Percentiles rank a stretch among this genome's conserved stretches.
Evolutionary conservation across 2,113 vertebrate genomes (phyloP).

Genomic region (Rallus limicola): DNA sequence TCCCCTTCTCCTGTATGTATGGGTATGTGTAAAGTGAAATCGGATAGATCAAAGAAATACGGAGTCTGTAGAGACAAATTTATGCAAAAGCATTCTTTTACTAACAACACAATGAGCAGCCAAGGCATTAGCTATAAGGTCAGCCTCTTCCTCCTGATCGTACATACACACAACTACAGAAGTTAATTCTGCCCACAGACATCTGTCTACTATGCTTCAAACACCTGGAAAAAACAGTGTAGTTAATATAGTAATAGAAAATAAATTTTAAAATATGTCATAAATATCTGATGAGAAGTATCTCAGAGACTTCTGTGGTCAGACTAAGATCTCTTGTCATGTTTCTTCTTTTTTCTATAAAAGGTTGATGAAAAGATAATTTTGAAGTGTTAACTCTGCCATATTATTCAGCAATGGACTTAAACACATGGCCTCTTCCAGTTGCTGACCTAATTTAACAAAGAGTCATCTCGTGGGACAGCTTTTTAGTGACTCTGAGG

Average conservation of each 20-base stretch:
- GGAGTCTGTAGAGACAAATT: neutral
- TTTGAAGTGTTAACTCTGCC: neutral
- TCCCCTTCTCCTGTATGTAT: neutral
- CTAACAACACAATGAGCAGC: neutral
- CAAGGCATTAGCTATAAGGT: neutral
- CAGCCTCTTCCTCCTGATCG: neutral
- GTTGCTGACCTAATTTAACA: conserved; percentile 65
- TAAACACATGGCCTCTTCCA: neutral
- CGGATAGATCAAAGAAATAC: neutral
- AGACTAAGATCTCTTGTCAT: neutral
- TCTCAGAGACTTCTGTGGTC: neutral
- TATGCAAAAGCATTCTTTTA: neutral
- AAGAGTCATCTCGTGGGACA: conserved; percentile 39
- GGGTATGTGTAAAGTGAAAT: neutral
- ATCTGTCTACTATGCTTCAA: neutral
- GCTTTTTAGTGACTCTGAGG: conserved; percentile 46
- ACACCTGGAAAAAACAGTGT: neutral
- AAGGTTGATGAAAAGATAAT: neutral
- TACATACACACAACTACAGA: neutral
- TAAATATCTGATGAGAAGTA: neutral
- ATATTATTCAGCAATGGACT: neutral
- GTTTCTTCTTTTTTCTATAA: neutral
- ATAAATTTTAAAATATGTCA: neutral
- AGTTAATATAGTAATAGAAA: neutral
- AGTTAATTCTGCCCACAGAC: neutral